Base-by-base conservation (phyloP, 2,797 vertebrate genomes). In the Scleropages formosus region DNA sequence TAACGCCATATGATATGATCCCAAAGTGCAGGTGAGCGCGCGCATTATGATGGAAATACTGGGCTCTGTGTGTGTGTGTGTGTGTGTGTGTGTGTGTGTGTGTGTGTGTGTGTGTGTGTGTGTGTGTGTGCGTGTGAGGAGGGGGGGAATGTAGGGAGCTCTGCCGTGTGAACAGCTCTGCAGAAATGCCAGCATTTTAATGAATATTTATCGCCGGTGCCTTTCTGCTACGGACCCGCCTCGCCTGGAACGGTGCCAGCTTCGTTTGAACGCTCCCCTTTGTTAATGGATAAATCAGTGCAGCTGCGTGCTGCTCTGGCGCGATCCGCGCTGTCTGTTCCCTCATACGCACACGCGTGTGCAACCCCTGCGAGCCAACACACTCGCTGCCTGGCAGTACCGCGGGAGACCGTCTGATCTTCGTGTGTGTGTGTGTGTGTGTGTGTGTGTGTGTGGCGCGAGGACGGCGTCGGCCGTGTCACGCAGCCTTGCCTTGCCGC, bases 171-270 rank as follows among this genome's bases (percentile, higher is more conserved):
- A 80, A 49, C 44, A 0, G 64, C 68, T 73, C 76, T 73, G 76
- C 71, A 77, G 59, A 81, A 79, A 83, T 68, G 78, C 86, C 76
- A 69, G 76, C 84, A 80, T 82, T 85, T 79, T 78, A 78, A 83
- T 85, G 85, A 87, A 89, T 88, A 89, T 88, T 88, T 85, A 87
- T 86, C 83, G 31, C 69, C 77, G 80, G 77, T 69, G 56, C 62
- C 26, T 46, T 16, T 82, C 80, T 76, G 76, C 78, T 80, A 18
- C 60, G 12, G 82, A 85, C 82, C 77, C 31, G 82, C 1, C 79
- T 1, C 7, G 79, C 82, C 85, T 88, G 88, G 86, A 89, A 82
- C 75, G 0, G 46, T n/a, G 83, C 90, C 93, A 90, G 85, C 84
- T 31, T 86, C 77, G 74, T 82, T 81, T 79, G 81, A 85, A 85